A percentile compares a stretch with the other conserved stretches of the same genome.
These are phyloP conservation scores for Cyphomyrus plagiostoma DNA, from an alignment of 2,113 vertebrate genomes.

Conservation along the genomic window DNA sequence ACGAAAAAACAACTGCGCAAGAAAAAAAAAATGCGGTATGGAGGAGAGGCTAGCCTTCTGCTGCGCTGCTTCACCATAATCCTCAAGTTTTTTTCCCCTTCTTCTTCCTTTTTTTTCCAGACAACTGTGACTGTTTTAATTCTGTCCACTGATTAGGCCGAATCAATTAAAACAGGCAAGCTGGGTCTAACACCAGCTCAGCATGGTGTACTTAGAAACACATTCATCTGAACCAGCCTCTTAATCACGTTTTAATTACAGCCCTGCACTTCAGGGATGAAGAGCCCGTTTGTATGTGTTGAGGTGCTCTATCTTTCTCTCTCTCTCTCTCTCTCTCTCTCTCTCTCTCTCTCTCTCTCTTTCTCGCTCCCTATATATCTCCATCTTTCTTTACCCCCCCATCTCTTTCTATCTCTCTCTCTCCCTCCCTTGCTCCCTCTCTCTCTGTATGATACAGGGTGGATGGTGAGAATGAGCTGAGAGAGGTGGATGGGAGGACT, in stretches of 20 bases:
- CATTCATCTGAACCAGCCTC: conserved; percentile 60
- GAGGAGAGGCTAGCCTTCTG: conserved; percentile 51
- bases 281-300: conserved; percentile 41
- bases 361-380: neutral
- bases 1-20: conserved; percentile 22
- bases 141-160: conserved; percentile 63
- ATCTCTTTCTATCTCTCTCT: conserved; percentile 14
- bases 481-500: conserved; percentile 2
- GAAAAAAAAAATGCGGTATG: conserved; percentile 26
- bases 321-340: neutral
- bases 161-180: conserved; percentile 62
- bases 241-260: conserved; percentile 72
- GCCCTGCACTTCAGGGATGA: conserved; percentile 44
- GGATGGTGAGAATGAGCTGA: conserved; percentile 28
- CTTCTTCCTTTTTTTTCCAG: conserved; percentile 38
- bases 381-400: neutral
- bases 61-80: conserved; percentile 47
- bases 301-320: conserved; percentile 19
- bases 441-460: conserved; percentile 25
- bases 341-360: neutral
- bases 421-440: neutral
- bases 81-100: conserved; percentile 39
- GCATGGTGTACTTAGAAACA: conserved; percentile 60
- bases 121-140: conserved; percentile 75
- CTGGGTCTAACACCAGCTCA: conserved; percentile 59